These are phyloP conservation scores for Lapara coniferarum DNA, from an alignment of 2,888 invertebrate genomes.

Conservation along the genomic window DNA sequence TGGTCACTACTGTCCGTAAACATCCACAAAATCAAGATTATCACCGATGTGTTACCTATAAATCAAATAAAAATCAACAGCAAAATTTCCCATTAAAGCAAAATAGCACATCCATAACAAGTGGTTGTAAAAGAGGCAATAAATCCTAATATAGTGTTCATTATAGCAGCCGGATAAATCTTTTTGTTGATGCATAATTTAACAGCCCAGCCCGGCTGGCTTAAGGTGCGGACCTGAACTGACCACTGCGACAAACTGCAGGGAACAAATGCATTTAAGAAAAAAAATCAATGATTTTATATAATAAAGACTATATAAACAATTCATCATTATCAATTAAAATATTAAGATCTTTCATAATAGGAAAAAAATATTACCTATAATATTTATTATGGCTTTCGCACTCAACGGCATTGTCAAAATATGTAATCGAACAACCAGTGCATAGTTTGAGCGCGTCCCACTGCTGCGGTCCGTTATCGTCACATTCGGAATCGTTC, in stretches of 20 bases:
- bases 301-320: too few relatives aligned
- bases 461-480: not conserved
- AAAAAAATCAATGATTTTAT: too few relatives aligned
- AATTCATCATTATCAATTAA: too few relatives aligned
- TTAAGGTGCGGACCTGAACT: not conserved
- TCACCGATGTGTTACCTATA: not conserved
- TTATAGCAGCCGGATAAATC: conserved; percentile 16
- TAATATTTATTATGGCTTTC: too few relatives aligned
- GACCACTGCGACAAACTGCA: not conserved
- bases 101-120: not conserved
- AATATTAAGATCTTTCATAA: too few relatives aligned
- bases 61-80: not conserved
- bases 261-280: not conserved
- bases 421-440: not conserved
- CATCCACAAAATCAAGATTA: too few relatives aligned
- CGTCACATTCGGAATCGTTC: not conserved
- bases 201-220: not conserved
- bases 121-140: not conserved
- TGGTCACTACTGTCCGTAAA: too few relatives aligned
- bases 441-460: not conserved
- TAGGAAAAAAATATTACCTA: too few relatives aligned
- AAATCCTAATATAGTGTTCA: conserved; percentile 15
- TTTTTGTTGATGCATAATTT: conserved; percentile 12
- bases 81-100: not conserved
- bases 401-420: not conserved